Base-by-base conservation (phyloP, 2,797 vertebrate genomes). In the Ptychobarbus kaznakovi region DNA sequence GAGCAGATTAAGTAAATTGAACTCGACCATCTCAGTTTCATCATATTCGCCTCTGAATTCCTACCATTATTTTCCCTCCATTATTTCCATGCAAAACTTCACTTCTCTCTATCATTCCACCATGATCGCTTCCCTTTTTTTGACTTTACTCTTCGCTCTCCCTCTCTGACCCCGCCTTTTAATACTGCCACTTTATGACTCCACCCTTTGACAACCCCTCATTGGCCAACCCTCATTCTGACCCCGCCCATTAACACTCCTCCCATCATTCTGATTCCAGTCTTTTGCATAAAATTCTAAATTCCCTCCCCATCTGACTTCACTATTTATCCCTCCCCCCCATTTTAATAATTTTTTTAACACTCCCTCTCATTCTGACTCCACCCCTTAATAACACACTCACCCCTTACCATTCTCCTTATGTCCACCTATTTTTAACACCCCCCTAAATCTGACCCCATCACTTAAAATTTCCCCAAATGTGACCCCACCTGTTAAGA, bases 1-100 rank as follows among this genome's bases (percentile, higher is more conserved):
- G 40, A 65, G 77, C 16, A 79, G 18, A 82, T 74, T 49, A 61
- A 74, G 44, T 65, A 25, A 83, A 83, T 38, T 75, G 13, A 51
- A 83, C 42, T 42, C 15, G 70, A 18, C 20, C 20, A 51, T 61
- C 56, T 74, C 40, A 16, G 56, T 49, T 74, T 74, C 25, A n/a
- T 79, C 12, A 53, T 51, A 12, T 35, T 75, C 28, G 1, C 58
- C n/a, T 61, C 58, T 12, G 15, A 73, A 49, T 28, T 10, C 28
- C 32, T 66, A 18, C 28, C 32, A 18, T 75, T 75, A 75, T 53
- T 35, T 53, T 4, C 9, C 16, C 4, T 20, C 1, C 3, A 15
- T 58, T 40, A 77, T 58, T 77, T 58, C 12, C 12, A n/a, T 58
- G 6, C 2, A 76, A 22, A 35, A n/a, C 20, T n/a, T 56, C 11